Percentiles rank a stretch among this genome's conserved stretches.
These are phyloP conservation scores for Thera britannica DNA, from an alignment of 2,888 invertebrate species.

Conservation along the genomic window DNA sequence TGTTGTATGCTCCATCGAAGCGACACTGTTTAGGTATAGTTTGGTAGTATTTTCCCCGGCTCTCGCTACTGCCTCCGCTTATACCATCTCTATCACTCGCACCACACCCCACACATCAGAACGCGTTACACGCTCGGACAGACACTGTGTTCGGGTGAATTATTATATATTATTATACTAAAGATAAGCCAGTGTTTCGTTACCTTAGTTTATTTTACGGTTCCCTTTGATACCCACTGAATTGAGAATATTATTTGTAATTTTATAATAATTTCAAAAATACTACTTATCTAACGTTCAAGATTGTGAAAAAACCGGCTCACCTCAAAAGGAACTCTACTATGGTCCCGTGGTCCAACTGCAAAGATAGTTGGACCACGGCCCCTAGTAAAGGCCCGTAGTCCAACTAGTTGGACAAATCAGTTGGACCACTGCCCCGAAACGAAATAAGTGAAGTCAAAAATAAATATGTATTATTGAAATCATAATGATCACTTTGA, in stretches of 20 bases:
- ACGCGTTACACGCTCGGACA: constrained; percentile 69
- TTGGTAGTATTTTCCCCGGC: constrained; percentile 9
- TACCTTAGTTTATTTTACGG: constrained; percentile 39
- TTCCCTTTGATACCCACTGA: constrained; percentile 25
- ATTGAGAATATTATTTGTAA: constrained; percentile 28
- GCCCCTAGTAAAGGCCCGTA: no score
- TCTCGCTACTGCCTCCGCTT: constrained; percentile 28
- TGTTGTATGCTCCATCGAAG: no score
- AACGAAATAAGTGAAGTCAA: no score
- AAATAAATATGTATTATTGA: no score
- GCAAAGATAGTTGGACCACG: no score
- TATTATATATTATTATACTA: constrained; percentile 69
- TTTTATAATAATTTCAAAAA: neutral
- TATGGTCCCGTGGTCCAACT: no score
- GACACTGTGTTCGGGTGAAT: constrained; percentile 68
- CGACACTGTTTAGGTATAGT: no score
- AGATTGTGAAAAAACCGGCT: neutral
- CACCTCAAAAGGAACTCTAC: no score
- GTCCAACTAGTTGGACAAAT: no score
- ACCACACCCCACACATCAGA: constrained; percentile 56
- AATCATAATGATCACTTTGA: no score
- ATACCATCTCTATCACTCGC: constrained; percentile 26
- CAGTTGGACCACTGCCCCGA: no score
- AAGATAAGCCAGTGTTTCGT: constrained; percentile 51
- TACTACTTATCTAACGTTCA: neutral